These are phyloP conservation scores for Redunca redunca DNA, from an alignment of 2,113 vertebrate genomes.

Conservation along the genomic window DNA sequence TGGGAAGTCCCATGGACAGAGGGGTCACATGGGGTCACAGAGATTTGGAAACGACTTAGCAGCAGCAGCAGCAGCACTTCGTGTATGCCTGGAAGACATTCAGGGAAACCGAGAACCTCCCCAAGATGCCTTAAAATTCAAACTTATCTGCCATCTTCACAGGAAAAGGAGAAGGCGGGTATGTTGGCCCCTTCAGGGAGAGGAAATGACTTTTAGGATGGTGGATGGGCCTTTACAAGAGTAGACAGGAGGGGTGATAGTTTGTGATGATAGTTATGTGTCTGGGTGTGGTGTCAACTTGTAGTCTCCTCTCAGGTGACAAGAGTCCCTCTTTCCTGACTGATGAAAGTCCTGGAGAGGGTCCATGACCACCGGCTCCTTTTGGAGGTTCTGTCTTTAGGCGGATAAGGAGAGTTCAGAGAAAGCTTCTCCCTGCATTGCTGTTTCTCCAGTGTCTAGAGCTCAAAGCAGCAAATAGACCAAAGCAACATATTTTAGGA, in stretches of 20 bases:
- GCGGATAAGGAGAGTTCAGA: not conserved
- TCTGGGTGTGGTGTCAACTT: not conserved
- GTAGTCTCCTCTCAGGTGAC: not conserved
- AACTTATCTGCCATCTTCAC: not conserved
- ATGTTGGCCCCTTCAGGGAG: not conserved
- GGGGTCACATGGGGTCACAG: not conserved
- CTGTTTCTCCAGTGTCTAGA: not conserved
- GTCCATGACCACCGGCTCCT: not conserved
- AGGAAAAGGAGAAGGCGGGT: not conserved
- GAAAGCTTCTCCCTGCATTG: not conserved
- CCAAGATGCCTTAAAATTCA: not conserved
- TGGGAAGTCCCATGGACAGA: not conserved
- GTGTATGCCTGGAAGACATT: not conserved
- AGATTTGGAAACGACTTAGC: not conserved
- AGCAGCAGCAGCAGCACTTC: not conserved
- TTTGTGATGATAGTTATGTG: not conserved
- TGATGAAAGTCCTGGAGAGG: not conserved
- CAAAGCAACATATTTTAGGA: not conserved
- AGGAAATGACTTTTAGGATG: not conserved
- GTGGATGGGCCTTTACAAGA: not conserved
- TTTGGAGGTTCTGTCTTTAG: not conserved
- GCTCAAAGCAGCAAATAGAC: not conserved
- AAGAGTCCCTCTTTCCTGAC: not conserved
- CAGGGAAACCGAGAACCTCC: not conserved
- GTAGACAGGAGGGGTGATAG: not conserved